A percentile compares a stretch with the other conserved stretches of the same genome.
phyloP scores from a whole-genome alignment of 92 coral and sea anemone genomes.

The Zoanthus solanderi region DNA sequence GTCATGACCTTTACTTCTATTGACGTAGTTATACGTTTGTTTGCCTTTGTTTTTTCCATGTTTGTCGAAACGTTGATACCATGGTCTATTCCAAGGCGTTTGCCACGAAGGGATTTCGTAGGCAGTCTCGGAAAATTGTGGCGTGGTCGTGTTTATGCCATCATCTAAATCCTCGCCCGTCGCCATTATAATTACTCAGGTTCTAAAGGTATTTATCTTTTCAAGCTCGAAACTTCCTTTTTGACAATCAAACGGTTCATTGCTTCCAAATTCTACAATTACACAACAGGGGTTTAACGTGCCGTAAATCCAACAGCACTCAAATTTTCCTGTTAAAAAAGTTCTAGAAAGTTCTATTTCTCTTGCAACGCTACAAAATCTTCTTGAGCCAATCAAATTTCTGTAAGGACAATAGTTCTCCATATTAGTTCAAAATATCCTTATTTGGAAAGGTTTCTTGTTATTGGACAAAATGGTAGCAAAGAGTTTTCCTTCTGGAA shows the following conservation, averaged over 20 bases:
- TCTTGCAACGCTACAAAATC: constrained; percentile 6
- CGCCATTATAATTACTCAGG: background rate
- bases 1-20: constrained; percentile 74
- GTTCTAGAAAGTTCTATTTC: constrained; percentile 19
- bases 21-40: constrained; percentile 52
- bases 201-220: background rate
- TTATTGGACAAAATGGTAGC: constrained; percentile 52
- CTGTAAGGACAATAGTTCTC: background rate
- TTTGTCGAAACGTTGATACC: constrained; percentile 76
- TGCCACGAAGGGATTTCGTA: constrained; percentile 96
- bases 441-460: constrained; percentile 26
- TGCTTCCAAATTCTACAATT: background rate
- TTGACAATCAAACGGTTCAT: background rate
- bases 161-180: constrained; percentile 4
- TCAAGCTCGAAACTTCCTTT: background rate
- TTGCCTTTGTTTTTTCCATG: constrained; percentile 37
- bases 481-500: constrained; percentile 47
- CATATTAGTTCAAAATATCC: constrained; percentile 15
- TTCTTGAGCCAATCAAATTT: constrained; percentile 42
- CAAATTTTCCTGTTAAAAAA: background rate
- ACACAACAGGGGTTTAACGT: constrained; percentile 30
- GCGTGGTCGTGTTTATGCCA: constrained; percentile 18
- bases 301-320: constrained; percentile 1
- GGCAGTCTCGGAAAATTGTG: constrained; percentile 32
- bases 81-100: constrained; percentile 85